phyloP scores from a whole-genome alignment of 2,113 vertebrate species.

The Zosterops hypoxanthus region DNA sequence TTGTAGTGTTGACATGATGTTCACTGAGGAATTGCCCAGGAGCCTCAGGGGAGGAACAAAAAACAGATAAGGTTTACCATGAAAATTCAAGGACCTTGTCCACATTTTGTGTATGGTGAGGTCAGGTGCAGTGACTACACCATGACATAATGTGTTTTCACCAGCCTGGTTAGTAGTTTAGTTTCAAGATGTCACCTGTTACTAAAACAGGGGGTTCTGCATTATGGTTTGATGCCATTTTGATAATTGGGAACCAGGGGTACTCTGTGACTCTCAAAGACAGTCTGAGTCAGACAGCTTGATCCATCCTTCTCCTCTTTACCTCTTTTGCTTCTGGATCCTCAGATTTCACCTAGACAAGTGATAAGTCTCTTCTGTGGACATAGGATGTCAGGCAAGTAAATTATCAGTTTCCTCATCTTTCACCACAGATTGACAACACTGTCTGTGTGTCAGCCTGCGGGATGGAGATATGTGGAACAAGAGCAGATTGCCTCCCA shows the following conservation, averaged over 20 bases:
- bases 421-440: background rate
- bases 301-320: background rate
- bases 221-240: background rate
- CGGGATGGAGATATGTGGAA: background rate
- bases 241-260: background rate
- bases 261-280: background rate
- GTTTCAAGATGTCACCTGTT: background rate
- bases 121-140: background rate
- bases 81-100: background rate
- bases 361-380: background rate
- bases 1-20: background rate
- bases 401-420: background rate
- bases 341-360: background rate
- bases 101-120: background rate
- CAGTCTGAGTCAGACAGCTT: background rate
- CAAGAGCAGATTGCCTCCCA: background rate
- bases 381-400: background rate
- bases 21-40: background rate
- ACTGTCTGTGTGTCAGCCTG: background rate
- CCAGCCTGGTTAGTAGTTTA: background rate
- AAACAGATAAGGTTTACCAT: background rate
- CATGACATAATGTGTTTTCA: background rate
- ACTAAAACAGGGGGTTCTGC: background rate
- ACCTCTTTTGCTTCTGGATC: background rate
- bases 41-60: background rate